These are phyloP conservation scores for Phainopepla nitens DNA, from an alignment of 2,113 vertebrate genomes.

Conservation along the genomic window DNA sequence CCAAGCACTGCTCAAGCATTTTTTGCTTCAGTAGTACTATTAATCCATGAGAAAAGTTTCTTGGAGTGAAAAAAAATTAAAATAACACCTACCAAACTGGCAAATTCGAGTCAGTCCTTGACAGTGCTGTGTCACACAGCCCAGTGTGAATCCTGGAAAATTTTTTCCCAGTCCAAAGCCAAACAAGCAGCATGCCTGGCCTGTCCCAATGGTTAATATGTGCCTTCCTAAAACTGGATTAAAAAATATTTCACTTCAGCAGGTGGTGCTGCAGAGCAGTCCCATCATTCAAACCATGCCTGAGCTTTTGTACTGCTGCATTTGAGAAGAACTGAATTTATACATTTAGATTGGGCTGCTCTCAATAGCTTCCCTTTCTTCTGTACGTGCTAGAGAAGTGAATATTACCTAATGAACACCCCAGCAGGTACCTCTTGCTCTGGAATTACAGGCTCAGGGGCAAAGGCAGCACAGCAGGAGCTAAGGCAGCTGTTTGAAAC, in stretches of 20 bases:
- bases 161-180: not conserved
- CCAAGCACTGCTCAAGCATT: not conserved
- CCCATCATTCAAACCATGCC: not conserved
- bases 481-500: not conserved
- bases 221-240: not conserved
- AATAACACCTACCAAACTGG: not conserved
- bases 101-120: not conserved
- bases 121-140: fast-evolving
- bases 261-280: slow-evolving; percentile 36
- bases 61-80: not conserved
- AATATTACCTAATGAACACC: not conserved
- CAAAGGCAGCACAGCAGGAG: not conserved
- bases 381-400: not conserved
- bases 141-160: not conserved
- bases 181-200: not conserved
- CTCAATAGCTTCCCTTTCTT: not conserved
- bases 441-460: not conserved
- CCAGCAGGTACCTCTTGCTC: fast-evolving
- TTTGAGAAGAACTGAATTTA: not conserved
- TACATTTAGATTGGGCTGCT: not conserved
- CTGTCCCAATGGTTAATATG: fast-evolving
- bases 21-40: not conserved
- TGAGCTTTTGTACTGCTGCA: not conserved
- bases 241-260: not conserved
- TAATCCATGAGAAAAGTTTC: not conserved